Percentiles rank a stretch among this genome's conserved stretches.
phyloP scores from a whole-genome alignment of 1,140 invertebrate genomes.

The Lepidurus apus region DNA sequence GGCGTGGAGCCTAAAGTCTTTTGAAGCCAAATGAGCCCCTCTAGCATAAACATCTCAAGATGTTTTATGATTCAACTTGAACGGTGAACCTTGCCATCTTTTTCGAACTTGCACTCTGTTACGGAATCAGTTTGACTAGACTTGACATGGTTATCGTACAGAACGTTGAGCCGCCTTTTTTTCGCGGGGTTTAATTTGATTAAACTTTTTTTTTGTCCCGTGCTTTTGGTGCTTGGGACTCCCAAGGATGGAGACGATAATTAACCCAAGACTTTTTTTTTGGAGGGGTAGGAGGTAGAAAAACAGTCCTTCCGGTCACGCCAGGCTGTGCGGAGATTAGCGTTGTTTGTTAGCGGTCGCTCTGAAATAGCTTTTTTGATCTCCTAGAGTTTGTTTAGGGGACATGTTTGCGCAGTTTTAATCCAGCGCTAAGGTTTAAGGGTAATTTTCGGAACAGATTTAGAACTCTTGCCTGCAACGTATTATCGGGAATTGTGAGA shows the following conservation, averaged over 20 bases:
- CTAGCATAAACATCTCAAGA: not conserved
- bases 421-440: not conserved
- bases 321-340: slow-evolving; percentile 12
- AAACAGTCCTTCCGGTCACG: slow-evolving; percentile 12
- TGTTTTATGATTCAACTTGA: not conserved
- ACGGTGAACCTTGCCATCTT: not conserved
- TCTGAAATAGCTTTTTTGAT: not conserved
- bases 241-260: not conserved
- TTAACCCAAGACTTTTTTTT: not conserved
- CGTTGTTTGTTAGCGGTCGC: slow-evolving; percentile 15
- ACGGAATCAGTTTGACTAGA: not conserved
- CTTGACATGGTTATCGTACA: not conserved
- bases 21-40: not conserved
- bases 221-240: not conserved
- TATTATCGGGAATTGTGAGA: no score
- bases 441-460: no score
- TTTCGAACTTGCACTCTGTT: not conserved
- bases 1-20: not conserved
- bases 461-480: no score
- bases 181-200: not conserved
- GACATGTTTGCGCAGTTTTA: not conserved
- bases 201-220: not conserved
- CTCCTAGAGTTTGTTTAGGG: not conserved
- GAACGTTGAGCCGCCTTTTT: not conserved
- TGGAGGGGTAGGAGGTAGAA: not conserved